Conservation (phyloP, 2,888 invertebrate species). For the Apotomis betuletana region DNA sequence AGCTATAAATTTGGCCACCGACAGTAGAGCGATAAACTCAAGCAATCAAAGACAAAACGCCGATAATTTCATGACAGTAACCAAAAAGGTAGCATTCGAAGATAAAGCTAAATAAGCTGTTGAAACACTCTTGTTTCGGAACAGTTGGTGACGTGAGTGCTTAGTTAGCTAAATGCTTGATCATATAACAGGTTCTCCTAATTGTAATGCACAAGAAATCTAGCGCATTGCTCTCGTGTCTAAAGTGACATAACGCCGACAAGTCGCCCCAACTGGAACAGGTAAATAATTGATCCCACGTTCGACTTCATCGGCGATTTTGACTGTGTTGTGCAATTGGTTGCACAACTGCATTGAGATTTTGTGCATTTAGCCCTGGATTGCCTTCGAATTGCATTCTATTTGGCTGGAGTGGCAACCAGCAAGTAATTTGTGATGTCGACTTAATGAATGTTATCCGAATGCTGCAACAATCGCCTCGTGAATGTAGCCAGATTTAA, state of each 20-base stretch:
- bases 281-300: constrained; percentile 77
- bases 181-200: constrained; percentile 45
- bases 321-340: constrained; percentile 57
- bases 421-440: constrained; percentile 52
- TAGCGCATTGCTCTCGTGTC: constrained; percentile 58
- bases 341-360: constrained; percentile 51
- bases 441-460: constrained; percentile 51
- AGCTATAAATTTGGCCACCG: constrained; percentile 57
- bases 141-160: constrained; percentile 22
- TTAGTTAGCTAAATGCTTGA: constrained; percentile 24
- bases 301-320: constrained; percentile 68
- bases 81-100: constrained; percentile 13
- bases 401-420: constrained; percentile 50
- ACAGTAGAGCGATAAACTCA: constrained; percentile 51
- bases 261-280: constrained; percentile 61
- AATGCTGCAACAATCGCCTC: constrained; percentile 17
- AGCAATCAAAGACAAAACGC: constrained; percentile 50
- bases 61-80: constrained; percentile 40
- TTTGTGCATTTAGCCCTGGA: constrained; percentile 50
- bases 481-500: constrained; percentile 4
- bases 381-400: constrained; percentile 52
- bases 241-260: constrained; percentile 62
- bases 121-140: constrained; percentile 23
- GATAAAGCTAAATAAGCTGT: constrained; percentile 20
- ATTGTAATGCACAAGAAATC: constrained; percentile 61